These are phyloP conservation scores for Cosmia trapezina DNA, from an alignment of 2,888 invertebrate species.

Conservation along the genomic window DNA sequence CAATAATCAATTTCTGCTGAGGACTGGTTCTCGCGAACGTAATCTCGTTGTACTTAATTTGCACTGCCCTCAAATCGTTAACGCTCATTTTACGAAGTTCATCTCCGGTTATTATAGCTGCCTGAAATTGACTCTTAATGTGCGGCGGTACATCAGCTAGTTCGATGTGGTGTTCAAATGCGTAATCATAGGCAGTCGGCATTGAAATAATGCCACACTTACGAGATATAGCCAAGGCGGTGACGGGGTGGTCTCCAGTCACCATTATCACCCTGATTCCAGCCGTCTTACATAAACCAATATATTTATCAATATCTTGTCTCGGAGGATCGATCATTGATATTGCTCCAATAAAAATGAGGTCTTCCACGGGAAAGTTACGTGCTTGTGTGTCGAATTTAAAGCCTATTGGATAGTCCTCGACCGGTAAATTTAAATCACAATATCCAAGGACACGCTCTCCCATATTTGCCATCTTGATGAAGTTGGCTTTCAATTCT, in stretches of 20 bases:
- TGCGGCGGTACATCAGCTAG: slow-evolving; percentile 87
- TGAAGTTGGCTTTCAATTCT: slow-evolving; percentile 92
- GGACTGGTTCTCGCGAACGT: slow-evolving; percentile 94
- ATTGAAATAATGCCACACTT: slow-evolving; percentile 92
- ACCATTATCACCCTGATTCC: slow-evolving; percentile 94
- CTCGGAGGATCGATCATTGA: slow-evolving; percentile 94
- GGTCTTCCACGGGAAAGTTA: slow-evolving; percentile 92
- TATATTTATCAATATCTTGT: slow-evolving; percentile 92
- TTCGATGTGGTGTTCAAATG: slow-evolving; percentile 91
- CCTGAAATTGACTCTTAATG: slow-evolving; percentile 82
- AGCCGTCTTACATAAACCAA: slow-evolving; percentile 92
- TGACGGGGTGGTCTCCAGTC: slow-evolving; percentile 94
- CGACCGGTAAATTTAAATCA: slow-evolving; percentile 91
- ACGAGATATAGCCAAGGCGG: slow-evolving; percentile 93
- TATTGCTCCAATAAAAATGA: slow-evolving; percentile 92
- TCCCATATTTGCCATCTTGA: slow-evolving; percentile 95
- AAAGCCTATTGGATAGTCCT: slow-evolving; percentile 87
- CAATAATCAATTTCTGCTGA: slow-evolving; percentile 92
- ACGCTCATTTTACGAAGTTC: slow-evolving; percentile 91
- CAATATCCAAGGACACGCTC: slow-evolving; percentile 97
- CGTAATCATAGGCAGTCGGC: slow-evolving; percentile 93
- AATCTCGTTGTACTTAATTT: slow-evolving; percentile 92
- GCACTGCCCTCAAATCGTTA: slow-evolving; percentile 89
- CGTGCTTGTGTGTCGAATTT: slow-evolving; percentile 90
- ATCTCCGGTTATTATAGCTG: slow-evolving; percentile 86